Conservation (phyloP, 2,113 vertebrate genomes). For the Catharus fuscescens region DNA sequence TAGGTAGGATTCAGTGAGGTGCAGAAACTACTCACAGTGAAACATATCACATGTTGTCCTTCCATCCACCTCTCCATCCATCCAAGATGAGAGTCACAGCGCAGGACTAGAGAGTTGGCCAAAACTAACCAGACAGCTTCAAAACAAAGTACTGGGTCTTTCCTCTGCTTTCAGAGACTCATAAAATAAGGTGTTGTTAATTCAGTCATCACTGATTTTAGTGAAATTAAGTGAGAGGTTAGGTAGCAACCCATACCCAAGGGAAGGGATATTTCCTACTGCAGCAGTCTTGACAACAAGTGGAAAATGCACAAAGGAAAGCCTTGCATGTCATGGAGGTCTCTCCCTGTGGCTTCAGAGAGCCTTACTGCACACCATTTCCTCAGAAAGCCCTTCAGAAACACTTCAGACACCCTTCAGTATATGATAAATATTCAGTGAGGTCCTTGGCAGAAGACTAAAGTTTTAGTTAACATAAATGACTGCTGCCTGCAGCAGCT, state of each 20-base stretch:
- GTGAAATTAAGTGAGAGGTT: neutral
- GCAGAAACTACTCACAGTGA: neutral
- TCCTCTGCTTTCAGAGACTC: neutral
- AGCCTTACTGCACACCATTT: neutral
- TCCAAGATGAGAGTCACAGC: neutral
- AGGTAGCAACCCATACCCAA: neutral
- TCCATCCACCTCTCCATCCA: neutral
- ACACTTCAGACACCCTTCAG: neutral
- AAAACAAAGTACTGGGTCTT: neutral
- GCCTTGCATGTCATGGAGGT: neutral
- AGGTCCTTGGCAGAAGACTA: neutral
- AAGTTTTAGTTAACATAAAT: neutral
- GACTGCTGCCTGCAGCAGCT: neutral
- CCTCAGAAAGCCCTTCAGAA: neutral
- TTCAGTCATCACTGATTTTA: neutral
- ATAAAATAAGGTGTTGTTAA: neutral
- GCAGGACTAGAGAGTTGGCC: neutral
- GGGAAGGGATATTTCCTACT: neutral
- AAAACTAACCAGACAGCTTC: neutral
- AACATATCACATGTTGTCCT: neutral
- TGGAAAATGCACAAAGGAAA: neutral
- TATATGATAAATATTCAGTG: neutral
- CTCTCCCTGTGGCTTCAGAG: neutral
- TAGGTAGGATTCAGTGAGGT: neutral
- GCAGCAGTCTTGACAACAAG: neutral